Base-by-base conservation (phyloP, 1,140 invertebrate species). In the Eueides isabella region DNA sequence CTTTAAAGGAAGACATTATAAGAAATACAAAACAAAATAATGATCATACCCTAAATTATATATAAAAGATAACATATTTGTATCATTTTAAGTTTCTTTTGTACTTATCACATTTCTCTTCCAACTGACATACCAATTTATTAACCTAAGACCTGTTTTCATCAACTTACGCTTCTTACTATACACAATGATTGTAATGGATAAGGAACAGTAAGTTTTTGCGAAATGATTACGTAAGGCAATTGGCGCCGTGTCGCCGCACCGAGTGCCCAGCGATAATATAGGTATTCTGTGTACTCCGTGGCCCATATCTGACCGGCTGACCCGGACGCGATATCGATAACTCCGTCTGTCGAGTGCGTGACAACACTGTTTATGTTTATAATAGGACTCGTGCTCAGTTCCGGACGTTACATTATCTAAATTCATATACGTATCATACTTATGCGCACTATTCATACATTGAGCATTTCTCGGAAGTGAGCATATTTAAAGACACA, bases 271-370 rank as follows among this genome's bases (percentile, higher is more conserved):
- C 63, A 55, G 66, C 23, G 72, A 74, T 74, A 74, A 69, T 61
- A 80, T 83, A 85, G 80, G 74, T 83, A 82, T 82, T 79, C 80
- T 78, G 71, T 81, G 73, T 63, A 71, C 73, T 63, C 77, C 75
- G 70, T 76, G 80, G 71, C 75, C 77, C 75, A 79, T 82, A 84
- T 84, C 82, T 80, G 79, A 78, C 84, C 82, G 77, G 75, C 66
- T 88, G 86, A 88, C 86, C 86, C 86, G 86, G 86, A 88, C 86
- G 78, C 82, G 80, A 80, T 80, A 81, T 81, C 79, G 84, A 85
- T 88, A 87, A 85, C 72, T 83, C 79, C 85, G 84, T 87, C 85
- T 87, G 84, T 73, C 68, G 79, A 77, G 76, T 81, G 86, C 86
- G 85, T 88, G 86, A 85, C 85, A 81, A 83, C 80, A 82, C 72